Evolutionary conservation across 2,888 invertebrate genomes (phyloP).

Genomic region (Euproctis similis): DNA sequence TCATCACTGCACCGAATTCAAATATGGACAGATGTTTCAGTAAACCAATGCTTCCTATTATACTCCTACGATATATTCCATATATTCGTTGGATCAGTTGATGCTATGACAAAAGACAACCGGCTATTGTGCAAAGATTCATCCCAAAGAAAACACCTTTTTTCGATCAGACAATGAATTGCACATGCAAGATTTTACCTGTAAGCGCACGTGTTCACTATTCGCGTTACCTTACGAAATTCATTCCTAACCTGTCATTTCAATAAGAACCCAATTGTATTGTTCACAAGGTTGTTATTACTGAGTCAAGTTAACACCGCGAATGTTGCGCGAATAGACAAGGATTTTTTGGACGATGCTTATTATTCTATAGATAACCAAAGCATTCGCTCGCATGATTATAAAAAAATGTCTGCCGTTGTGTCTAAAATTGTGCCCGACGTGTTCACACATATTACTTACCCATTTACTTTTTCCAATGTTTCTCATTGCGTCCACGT

Average conservation of each 20-base stretch:
- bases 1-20: slow-evolving; percentile 29
- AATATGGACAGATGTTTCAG: slow-evolving; percentile 63
- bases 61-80: slow-evolving; percentile 52
- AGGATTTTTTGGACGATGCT: too few relatives aligned
- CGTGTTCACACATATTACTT: too few relatives aligned
- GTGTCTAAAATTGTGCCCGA: too few relatives aligned
- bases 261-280: slow-evolving; percentile 34
- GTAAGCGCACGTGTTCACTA: slow-evolving; percentile 70
- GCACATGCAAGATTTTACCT: slow-evolving; percentile 67
- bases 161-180: slow-evolving; percentile 55
- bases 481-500: too few relatives aligned
- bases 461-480: too few relatives aligned
- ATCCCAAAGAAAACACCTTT: slow-evolving; percentile 58
- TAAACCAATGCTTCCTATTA: slow-evolving; percentile 62
- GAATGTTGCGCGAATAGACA: too few relatives aligned
- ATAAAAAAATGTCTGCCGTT: too few relatives aligned
- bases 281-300: slow-evolving; percentile 35
- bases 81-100: slow-evolving; percentile 53
- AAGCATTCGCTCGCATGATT: too few relatives aligned
- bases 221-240: slow-evolving; percentile 57
- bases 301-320: too few relatives aligned
- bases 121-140: slow-evolving; percentile 66
- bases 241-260: slow-evolving; percentile 28
- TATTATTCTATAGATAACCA: too few relatives aligned
- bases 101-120: slow-evolving; percentile 47